Base-by-base conservation (phyloP, 2,888 invertebrate species). In the Vanessa cardui region DNA sequence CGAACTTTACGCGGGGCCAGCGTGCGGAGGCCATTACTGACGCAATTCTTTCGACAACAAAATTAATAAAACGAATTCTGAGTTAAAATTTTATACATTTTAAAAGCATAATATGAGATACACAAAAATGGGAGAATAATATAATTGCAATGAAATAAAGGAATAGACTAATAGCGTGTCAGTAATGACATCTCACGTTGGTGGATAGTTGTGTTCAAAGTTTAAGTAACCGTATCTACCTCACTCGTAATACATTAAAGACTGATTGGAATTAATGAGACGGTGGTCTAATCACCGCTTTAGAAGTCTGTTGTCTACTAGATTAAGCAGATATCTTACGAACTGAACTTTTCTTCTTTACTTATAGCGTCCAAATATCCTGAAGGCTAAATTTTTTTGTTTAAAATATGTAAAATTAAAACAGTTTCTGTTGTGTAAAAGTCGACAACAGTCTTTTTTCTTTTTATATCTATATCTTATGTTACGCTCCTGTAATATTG, bases 271-370 rank as follows among this genome's bases (percentile, higher is more conserved):
- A 81, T 82, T 83, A 83, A 81, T 81, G 81, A 78, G 83, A 82
- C 84, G 90, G 92, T 91, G 92, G 89, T 92, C 82, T 86, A 80
- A 92, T 92, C 92, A 89, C 91, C 87, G 87, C 82, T 75, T 81
- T 82, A 85, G 82, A 86, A 87, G 87, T 84, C 90, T 89, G 90
- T 90, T 89, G 90, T 89, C 88, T 87, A 83, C 85, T 85, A 81
- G 81, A 80, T 78, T 76, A 77, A 77, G 77, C 73, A 67, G 73
- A 74, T 76, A 72, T 68, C 70, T 74, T 74, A 73, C 64, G 64
- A 70, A 70, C 69, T 72, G 73, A 73, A 46, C 20, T 54, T 56
- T 16, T 70, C 73, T 72, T 72, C 67, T 72, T 72, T 71, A 71
- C 68, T 68, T 64, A 73, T 73, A 72, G 75, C 74, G 80, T 76